Evolutionary conservation across 2,113 vertebrate genomes (phyloP), one percentile per base, ranked within the genome.

Genomic region (Mus musculus): DNA sequence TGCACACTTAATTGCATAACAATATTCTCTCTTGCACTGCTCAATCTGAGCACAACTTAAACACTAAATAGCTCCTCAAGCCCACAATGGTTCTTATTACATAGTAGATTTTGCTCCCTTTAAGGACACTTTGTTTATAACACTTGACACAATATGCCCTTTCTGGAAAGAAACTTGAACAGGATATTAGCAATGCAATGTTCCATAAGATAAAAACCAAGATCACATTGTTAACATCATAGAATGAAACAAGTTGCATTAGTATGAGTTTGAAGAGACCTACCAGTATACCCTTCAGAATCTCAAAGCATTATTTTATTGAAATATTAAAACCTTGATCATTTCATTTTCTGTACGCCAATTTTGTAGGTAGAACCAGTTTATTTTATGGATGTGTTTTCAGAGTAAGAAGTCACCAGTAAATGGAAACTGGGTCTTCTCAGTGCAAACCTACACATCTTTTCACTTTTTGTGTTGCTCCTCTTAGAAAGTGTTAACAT

Each of bases 121-220:
- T 77, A 87, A 77, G 39, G 96, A 67, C 19, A 54, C 4, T 96
- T 36, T 91, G 75, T 87, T 94, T 85, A 77, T 93, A 76, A 39
- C 1, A 72, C 17, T 12, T 88, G 71, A 95, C 36, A 85, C 33
- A 81, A 52, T 33, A 4, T 90, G 9, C 13, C 26, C 39, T 93
- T 95, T 86, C 42, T 26, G 10, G 78, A 94, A 93, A 36, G 52
- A 95, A 96, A 24, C 19, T 63, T n/a, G 28, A 85, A 2, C 14
- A 63, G 16, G 33, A 81, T n/a, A 7, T 42, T 94, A 89, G 91
- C 19, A 76, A 82, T 39, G 11, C n/a, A 91, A 75, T 71, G 86
- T 20, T 91, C n/a, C 61, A 81, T 88, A 92, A 72, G 94, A 80
- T 78, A 91, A 88, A 93, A 39, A 10, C 5, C 7, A 76, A 59